phyloP scores from a whole-genome alignment of 2,888 invertebrate species.

The Microplitis manilae region DNA sequence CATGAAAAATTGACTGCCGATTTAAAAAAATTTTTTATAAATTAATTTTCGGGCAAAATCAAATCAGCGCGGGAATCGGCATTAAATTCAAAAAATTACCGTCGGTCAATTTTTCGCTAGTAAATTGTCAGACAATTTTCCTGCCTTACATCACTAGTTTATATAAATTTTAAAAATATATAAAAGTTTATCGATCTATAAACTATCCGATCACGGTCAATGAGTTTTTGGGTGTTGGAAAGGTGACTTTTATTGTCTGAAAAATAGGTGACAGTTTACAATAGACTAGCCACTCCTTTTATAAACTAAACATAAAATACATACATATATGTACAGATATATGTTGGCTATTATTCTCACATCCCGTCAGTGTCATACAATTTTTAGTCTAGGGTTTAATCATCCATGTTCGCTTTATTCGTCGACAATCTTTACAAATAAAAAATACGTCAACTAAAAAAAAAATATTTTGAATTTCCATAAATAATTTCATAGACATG shows the following conservation, averaged over 20 bases:
- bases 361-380: conserved; percentile 20
- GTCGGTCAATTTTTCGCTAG: no score
- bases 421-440: background rate
- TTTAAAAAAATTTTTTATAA: no score
- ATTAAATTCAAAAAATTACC: no score
- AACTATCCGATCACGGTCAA: conserved; percentile 30
- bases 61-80: no score
- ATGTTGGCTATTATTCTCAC: conserved; percentile 24
- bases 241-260: conserved; percentile 27
- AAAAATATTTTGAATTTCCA: background rate
- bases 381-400: conserved; percentile 16
- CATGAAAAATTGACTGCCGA: no score
- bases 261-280: conserved; percentile 25
- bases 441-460: background rate
- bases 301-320: conserved; percentile 2
- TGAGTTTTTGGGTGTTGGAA: conserved; percentile 14
- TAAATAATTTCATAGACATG: no score
- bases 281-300: conserved; percentile 36
- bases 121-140: no score
- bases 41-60: no score
- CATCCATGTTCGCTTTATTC: conserved; percentile 2
- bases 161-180: no score
- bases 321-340: conserved; percentile 22
- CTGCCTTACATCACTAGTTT: no score
- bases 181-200: background rate